Evolutionary conservation across 2,113 vertebrate genomes (phyloP), one percentile per base, ranked within the genome.

Genomic region (Silurus glanis): DNA sequence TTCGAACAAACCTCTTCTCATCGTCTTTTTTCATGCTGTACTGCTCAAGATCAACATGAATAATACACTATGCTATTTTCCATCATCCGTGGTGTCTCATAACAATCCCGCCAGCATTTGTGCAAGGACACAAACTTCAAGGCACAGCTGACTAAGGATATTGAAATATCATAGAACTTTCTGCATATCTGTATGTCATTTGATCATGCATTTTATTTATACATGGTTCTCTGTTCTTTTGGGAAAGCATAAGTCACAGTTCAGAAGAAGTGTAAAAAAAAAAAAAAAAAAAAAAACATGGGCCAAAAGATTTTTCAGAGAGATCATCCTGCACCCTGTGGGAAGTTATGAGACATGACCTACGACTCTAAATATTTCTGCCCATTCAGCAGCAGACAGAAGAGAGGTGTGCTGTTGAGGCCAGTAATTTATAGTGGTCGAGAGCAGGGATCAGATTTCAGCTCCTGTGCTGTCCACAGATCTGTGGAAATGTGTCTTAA

Each of bases 401-500:
- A 76, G 67, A 89, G 74, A 88, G 85, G 81, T 90, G 81, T 83
- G 80, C 67, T 64, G 61, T 71, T 83, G 67, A 85, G 85, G 88
- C 66, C 28, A 87, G 75, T 87, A 87, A 93, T 91, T 91, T 92
- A 92, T 94, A 87, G 90, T 84, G 89, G 84, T 82, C 90, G 79
- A 7, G 45, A 53, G 71, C 28, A 23, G 83, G 72, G 91, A 87
- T 91, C 86, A 85, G 64, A 87, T 93, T 95, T 93, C 92, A 92
- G 82, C 79, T 74, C 79, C 87, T 59, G 76, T 87, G 86, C 87
- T 87, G 88, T 89, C 92, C 80, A 91, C 91, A 93, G 91, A 92
- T 91, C 87, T 92, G 49, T 83, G 80, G 88, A 91, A 91, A 92
- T 92, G 94, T 86, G 28, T 80, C 85, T 92, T 92, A 92, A 92